These are phyloP conservation scores for Daktulosphaira vitifoliae DNA, from an alignment of 1,140 invertebrate genomes.

Conservation along the genomic window DNA sequence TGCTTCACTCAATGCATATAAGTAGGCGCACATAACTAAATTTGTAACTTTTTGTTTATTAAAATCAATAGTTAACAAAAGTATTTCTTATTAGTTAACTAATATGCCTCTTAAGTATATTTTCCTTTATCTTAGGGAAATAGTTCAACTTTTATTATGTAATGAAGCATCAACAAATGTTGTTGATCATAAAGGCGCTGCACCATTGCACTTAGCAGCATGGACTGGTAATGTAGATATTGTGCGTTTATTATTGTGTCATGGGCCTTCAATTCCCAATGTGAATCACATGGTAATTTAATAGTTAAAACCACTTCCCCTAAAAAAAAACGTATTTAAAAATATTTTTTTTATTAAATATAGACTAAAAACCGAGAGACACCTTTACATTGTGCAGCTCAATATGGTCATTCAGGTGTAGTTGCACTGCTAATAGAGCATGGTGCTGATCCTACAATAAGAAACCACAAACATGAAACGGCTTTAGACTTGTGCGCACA, in stretches of 20 bases:
- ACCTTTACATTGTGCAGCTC: constrained; percentile 84
- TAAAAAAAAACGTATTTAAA: background rate
- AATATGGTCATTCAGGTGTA: constrained; percentile 88
- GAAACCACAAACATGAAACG: constrained; percentile 81
- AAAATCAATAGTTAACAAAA: too few relatives aligned
- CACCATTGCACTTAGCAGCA: constrained; percentile 77
- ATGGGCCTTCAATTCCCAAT: constrained; percentile 65
- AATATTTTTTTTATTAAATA: constrained; percentile 40
- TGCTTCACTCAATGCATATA: constrained; percentile 87
- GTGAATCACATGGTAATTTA: constrained; percentile 54
- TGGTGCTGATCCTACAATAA: constrained; percentile 79
- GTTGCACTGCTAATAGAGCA: constrained; percentile 75
- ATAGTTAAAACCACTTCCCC: background rate
- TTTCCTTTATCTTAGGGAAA: too few relatives aligned
- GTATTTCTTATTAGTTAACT: too few relatives aligned
- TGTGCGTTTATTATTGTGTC: constrained; percentile 64
- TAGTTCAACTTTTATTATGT: constrained; percentile 72
- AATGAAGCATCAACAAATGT: constrained; percentile 85
- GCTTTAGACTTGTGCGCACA: constrained; percentile 89
- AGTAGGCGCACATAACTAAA: too few relatives aligned
- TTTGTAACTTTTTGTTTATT: too few relatives aligned
- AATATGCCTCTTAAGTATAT: too few relatives aligned
- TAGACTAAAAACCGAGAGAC: constrained; percentile 91
- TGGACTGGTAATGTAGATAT: constrained; percentile 82
- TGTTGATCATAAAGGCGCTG: constrained; percentile 73